Evolutionary conservation across 2,888 invertebrate genomes (phyloP).

Genomic region (Trissoscelio sp.): DNA sequence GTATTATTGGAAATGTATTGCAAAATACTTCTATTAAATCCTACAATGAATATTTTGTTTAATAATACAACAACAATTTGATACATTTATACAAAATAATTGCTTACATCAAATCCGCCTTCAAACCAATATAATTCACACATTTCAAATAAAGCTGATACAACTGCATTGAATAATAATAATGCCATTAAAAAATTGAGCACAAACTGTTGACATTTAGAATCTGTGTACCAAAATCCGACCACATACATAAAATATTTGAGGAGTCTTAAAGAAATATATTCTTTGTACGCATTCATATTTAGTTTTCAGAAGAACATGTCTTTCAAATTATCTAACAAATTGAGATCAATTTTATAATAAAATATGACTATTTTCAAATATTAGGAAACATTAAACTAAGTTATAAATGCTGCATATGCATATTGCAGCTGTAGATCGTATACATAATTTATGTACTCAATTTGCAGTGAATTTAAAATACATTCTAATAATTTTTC

Average conservation of each 20-base stretch:
- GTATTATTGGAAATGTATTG: constrained; percentile 17
- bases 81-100: too few relatives aligned
- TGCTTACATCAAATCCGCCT: not conserved
- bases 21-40: constrained; percentile 21
- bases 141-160: not conserved
- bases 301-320: not conserved
- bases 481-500: constrained; percentile 3
- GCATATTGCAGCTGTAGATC: not conserved
- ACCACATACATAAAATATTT: constrained; percentile 2
- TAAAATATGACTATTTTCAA: constrained; percentile 2
- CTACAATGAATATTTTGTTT: not conserved
- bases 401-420: not conserved
- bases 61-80: not conserved
- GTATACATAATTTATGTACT: not conserved
- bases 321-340: not conserved
- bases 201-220: not conserved
- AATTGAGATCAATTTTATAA: not conserved
- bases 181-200: not conserved
- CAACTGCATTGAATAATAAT: not conserved
- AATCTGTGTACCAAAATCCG: constrained; percentile 10
- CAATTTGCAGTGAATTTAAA: constrained; percentile 1
- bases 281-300: constrained; percentile 1
- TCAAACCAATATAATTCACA: not conserved
- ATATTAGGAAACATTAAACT: not conserved
- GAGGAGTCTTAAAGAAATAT: not conserved